phyloP scores from a whole-genome alignment of 2,888 invertebrate species.

The Acronicta leporina region DNA sequence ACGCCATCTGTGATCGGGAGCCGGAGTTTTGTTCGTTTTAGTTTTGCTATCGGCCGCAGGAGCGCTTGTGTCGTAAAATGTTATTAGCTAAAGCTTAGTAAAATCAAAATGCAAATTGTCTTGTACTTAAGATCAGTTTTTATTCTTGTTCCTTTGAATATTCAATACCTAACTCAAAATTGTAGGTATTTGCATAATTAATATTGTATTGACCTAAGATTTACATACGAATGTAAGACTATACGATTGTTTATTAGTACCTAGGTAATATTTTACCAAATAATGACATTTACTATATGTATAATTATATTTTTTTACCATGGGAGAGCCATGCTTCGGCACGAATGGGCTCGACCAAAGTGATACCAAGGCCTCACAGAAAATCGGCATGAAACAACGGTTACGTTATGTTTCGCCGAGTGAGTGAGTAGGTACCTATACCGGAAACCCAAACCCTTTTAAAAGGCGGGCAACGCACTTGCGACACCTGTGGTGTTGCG shows the following conservation, averaged over 20 bases:
- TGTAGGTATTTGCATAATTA: background rate
- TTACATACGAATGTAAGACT: constrained; percentile 27
- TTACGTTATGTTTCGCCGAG: too few species aligned
- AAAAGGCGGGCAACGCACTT: too few species aligned
- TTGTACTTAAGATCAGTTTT: constrained; percentile 27
- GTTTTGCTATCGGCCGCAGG: constrained; percentile 66
- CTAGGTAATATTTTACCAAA: too few species aligned
- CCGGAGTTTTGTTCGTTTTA: constrained; percentile 67
- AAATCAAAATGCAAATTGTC: constrained; percentile 62
- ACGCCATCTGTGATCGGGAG: constrained; percentile 75
- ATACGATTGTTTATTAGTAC: background rate
- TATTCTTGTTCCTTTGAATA: constrained; percentile 28
- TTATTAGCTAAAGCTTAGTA: constrained; percentile 49
- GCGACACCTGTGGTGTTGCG: too few species aligned
- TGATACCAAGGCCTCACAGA: too few species aligned
- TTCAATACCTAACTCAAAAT: constrained; percentile 10
- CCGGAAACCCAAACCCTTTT: too few species aligned
- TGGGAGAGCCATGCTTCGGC: too few species aligned
- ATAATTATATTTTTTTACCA: too few species aligned
- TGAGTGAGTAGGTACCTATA: too few species aligned
- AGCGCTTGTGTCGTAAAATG: constrained; percentile 64
- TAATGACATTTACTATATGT: too few species aligned
- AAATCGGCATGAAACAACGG: too few species aligned
- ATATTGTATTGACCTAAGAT: background rate
- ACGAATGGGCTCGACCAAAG: too few species aligned